Evolutionary conservation across 2,113 vertebrate genomes (phyloP).

Genomic region (Etheostoma spectabile): DNA sequence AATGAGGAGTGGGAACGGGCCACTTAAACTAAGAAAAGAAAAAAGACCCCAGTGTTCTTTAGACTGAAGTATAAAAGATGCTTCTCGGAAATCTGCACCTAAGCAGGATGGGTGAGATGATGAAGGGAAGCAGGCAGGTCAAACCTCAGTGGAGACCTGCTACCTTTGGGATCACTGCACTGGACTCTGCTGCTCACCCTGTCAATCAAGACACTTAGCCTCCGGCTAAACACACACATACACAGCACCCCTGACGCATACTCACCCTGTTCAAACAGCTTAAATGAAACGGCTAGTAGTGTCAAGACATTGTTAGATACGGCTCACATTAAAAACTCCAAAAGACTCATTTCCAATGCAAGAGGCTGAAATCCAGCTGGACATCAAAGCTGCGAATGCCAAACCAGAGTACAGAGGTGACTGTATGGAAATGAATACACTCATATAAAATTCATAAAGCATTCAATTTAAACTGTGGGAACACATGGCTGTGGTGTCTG

Average conservation of each 20-base stretch:
- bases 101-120: slow-evolving; percentile 8
- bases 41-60: neutral
- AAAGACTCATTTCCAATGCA: slow-evolving; percentile 26
- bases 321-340: neutral
- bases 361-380: slow-evolving; percentile 47
- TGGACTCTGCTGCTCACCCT: slow-evolving; percentile 21
- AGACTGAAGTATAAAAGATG: slow-evolving; percentile 4
- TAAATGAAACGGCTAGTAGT: slow-evolving; percentile 2
- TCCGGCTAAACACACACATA: slow-evolving; percentile 34
- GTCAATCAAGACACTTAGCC: slow-evolving; percentile 47
- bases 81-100: slow-evolving; percentile 11
- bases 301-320: neutral
- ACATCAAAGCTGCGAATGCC: slow-evolving; percentile 21
- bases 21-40: neutral
- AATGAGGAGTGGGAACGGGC: neutral
- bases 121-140: slow-evolving; percentile 45
- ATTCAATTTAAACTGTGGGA: neutral
- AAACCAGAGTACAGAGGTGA: slow-evolving; percentile 38
- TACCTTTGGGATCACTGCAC: slow-evolving; percentile 38
- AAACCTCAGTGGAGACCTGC: slow-evolving; percentile 32
- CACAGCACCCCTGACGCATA: neutral
- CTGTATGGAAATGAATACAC: slow-evolving; percentile 40
- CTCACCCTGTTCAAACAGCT: slow-evolving; percentile 3
- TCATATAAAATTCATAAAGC: slow-evolving; percentile 46
- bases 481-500: neutral